A percentile compares a stretch with the other conserved stretches of the same genome.
phyloP scores from a whole-genome alignment of 2,888 invertebrate genomes.

The Drosophila diplacantha region DNA sequence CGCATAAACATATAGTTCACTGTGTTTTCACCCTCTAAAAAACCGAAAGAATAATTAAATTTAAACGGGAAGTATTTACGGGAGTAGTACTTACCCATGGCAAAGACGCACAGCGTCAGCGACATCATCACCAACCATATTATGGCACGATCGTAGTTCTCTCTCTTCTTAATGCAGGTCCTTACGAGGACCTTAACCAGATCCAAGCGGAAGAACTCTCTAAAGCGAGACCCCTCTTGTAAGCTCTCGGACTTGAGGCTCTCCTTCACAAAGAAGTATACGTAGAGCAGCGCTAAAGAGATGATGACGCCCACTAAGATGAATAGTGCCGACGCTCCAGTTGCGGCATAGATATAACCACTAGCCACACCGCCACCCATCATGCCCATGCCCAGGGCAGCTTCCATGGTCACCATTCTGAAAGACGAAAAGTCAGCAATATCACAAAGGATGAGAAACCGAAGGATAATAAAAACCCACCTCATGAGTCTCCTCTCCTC shows the following conservation, averaged over 20 bases:
- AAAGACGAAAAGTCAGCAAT: constrained; percentile 31
- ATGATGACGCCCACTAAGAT: constrained; percentile 59
- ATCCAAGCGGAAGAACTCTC: constrained; percentile 74
- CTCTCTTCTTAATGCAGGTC: constrained; percentile 73
- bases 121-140: constrained; percentile 76
- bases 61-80: accelerated
- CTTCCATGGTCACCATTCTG: constrained; percentile 83
- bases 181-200: constrained; percentile 74
- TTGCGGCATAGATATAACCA: constrained; percentile 80
- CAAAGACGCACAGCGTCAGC: constrained; percentile 73
- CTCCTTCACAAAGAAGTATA: constrained; percentile 73
- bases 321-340: constrained; percentile 70
- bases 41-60: not conserved
- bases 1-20: constrained; percentile 80
- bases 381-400: constrained; percentile 81
- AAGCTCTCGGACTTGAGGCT: constrained; percentile 69
- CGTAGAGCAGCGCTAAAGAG: constrained; percentile 67
- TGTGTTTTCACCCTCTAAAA: constrained; percentile 70
- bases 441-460: not conserved
- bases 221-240: constrained; percentile 65
- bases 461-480: constrained; percentile 41
- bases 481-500: constrained; percentile 77
- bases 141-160: constrained; percentile 75
- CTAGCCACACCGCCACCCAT: constrained; percentile 81
- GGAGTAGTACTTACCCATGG: constrained; percentile 52